These are phyloP conservation scores for Callospermophilus lateralis DNA, from an alignment of 2,113 vertebrate genomes.

Conservation along the genomic window DNA sequence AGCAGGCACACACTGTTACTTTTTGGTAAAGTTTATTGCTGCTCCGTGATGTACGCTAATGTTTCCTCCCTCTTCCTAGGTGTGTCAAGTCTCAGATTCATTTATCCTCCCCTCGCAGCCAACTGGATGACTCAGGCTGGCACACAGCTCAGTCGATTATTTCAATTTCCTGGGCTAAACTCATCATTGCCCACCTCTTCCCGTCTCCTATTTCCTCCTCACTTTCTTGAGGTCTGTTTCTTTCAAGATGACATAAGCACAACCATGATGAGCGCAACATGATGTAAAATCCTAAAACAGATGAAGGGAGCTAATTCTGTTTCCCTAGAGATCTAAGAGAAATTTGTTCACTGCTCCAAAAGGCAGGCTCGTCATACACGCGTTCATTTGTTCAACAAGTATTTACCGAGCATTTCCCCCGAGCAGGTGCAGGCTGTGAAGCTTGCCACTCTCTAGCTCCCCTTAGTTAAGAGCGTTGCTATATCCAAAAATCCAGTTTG, in stretches of 20 bases:
- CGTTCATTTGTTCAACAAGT: neutral
- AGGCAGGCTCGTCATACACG: neutral
- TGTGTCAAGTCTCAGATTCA: conserved; percentile 69
- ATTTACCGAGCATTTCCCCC: neutral
- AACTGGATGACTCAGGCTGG: conserved; percentile 45
- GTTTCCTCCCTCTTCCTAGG: conserved; percentile 61
- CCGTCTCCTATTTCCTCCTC: conserved; percentile 46
- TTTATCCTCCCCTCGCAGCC: conserved; percentile 56
- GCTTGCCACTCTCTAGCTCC: neutral
- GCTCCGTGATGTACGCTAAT: neutral
- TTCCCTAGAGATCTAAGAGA: conserved; percentile 38
- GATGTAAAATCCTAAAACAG: conserved; percentile 61
- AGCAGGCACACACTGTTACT: neutral
- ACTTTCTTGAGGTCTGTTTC: conserved; percentile 54
- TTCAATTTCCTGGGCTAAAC: conserved; percentile 61
- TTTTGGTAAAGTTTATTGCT: conserved; percentile 63
- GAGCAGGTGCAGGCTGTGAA: conserved; percentile 24
- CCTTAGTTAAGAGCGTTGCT: neutral
- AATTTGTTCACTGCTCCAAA: conserved; percentile 1
- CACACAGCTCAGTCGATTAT: conserved; percentile 30
- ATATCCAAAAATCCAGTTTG: neutral
- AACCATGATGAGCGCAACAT: conserved; percentile 18
- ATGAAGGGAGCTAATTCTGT: conserved; percentile 39
- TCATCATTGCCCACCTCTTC: conserved; percentile 57
- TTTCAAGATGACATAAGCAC: conserved; percentile 32